Evolutionary conservation across 1,140 invertebrate species (phyloP), one percentile per base, ranked within the genome.

Genomic region (Drosophila willistoni): DNA sequence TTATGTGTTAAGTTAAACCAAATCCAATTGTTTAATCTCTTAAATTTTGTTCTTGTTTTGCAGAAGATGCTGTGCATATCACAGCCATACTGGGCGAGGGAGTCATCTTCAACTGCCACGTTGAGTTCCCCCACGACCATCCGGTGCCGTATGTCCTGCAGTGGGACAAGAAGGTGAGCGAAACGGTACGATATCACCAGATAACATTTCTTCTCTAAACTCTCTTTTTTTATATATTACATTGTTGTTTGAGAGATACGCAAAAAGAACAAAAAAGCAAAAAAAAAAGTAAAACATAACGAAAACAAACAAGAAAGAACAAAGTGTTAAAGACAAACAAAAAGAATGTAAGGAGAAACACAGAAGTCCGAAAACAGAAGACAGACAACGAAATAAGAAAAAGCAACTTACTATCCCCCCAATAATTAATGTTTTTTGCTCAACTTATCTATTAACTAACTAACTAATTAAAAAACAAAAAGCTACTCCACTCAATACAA

Each of bases 111-210:
- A 98, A 98, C 93, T 99, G 98, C 94, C 96, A 97, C 93, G 97
- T 99, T 93, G 97, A 98, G 93, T 98, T 98, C 93, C 97, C 97
- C 79, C 96, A 97, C 93, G 96, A 97, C 93, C 96, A 97, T 93
- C 96, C 97, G 90, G 97, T 98, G 93, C 97, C 97, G 93, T 98
- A 98, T 94, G 97, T 98, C 93, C 96, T 98, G 92, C 97, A 98
- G 94, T 99, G 98, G 98, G 96, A 98, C 95, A 98, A 98, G 95
- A 97, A 98, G 96, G 97, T 98, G 96, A 96, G 96, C 95, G 96
- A 97, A 94, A 96, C 95, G 96, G 96, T 97, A 97, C 95, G 96
- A 95, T 95, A 95, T 92, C 90, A 92, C 82, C 91, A 83, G 93
- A 78, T 82, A 89, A 87, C 78, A 91, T 91, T 91, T 95, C 95